Evolutionary conservation across 2,113 vertebrate species (phyloP), one percentile per base, ranked within the genome.

Genomic region (Lucifuga dentata): DNA sequence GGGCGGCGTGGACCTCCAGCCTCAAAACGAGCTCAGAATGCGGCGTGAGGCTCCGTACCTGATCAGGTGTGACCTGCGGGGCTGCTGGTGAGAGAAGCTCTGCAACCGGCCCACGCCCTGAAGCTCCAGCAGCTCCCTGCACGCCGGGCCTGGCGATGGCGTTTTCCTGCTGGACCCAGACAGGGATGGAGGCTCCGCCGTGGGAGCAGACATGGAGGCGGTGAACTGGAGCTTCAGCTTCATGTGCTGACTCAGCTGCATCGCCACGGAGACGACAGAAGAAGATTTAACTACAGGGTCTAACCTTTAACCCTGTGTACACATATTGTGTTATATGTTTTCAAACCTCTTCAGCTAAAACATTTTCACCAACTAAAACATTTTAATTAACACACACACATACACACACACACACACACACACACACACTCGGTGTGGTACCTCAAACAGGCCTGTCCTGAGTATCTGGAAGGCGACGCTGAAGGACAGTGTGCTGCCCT

Each of bases 171-270:
- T n/a, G n/a, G n/a, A n/a, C n/a, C n/a, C n/a, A 3, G 92, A 93
- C 0, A 94, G 72, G 0, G 94, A 93, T 8, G 89, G 86, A 1
- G 93, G 93, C 26, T 95, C 94, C 0, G 89, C 88, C 0, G 93
- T 91, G 0, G 88, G 91, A 68, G 93, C 89, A 3, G 93, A 89
- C 36, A 93, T 89, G 0, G 93, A 94, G 29, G 94, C 94, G 0
- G 93, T 95, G 85, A 97, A 96, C 91, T 97, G 95, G 17, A 97
- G 89, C 87, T 97, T 96, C 73, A 96, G 89, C 52, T 94, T 95
- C 96, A 96, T 97, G 76, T 96, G 94, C 75, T 95, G 95, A 50
- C 93, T 95, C 64, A 96, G 78, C 95, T 96, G 39, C 0, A 1
- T 0, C 0, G 6, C 43, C 21, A 48, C n/a, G 5, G 26, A 0